Base-by-base conservation (phyloP, 2,113 vertebrate genomes). In the Lates calcarifer region DNA sequence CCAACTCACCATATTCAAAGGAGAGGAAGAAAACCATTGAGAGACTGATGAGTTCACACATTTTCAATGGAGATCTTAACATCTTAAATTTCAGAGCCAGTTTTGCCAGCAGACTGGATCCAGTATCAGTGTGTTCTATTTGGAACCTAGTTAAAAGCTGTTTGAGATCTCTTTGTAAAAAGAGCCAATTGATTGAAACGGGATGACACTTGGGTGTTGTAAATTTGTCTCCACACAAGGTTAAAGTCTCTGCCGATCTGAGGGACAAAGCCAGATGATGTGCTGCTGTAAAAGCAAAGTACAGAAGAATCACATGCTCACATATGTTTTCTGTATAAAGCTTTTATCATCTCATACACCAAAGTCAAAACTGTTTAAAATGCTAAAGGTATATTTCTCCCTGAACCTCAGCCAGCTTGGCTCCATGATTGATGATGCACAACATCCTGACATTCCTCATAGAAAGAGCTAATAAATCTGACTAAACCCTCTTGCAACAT, bases 11-110 rank as follows among this genome's bases (percentile, higher is more conserved):
- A 64, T 71, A 83, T 84, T 87, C 87, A 89, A 88, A 82, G 86
- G 77, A 62, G 45, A 79, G 76, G 85, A 79, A 75, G 82, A 89
- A 71, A 77, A 72, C 80, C 76, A 81, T 78, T 66, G 80, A 71
- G 63, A 84, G 77, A 85, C 83, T 92, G 92, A 93, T 93, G 89
- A 91, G 81, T 92, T 91, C 88, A 92, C 88, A 91, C 91, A 90
- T 92, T 91, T 93, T 80, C 82, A 63, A 49, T 77, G 84, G 64
- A 86, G 83, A 81, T 89, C 87, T 89, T 81, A 88, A 79, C 82
- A 82, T 92, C 91, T 93, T 80, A 29, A 77, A 82, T 90, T 91
- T 90, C 90, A 84, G 74, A 66, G 78, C 56, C 64, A 41, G 81
- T 85, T 84, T 75, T 84, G 68, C 74, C 82, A 78, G 51, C 74